phyloP scores from a whole-genome alignment of 92 coral and sea anemone species.

The Porites evermanni region DNA sequence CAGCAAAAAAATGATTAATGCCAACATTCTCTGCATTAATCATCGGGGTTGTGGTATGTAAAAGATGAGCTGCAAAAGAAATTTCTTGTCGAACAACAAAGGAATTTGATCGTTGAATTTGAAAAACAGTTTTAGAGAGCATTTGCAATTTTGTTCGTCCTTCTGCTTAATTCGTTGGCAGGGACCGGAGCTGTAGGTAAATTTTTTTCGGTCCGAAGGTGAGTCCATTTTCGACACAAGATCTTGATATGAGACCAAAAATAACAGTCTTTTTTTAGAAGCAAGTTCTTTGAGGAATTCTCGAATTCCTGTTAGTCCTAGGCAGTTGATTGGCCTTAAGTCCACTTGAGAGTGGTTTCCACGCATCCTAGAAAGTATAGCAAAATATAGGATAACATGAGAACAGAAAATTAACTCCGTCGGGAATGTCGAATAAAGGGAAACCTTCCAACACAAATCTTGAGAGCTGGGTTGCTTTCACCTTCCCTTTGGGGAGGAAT shows the following conservation, averaged over 20 bases:
- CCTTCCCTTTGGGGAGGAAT: neutral
- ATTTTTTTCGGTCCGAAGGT: constrained; percentile 38
- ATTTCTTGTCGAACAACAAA: constrained; percentile 15
- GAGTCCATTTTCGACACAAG: constrained; percentile 45
- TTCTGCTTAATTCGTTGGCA: constrained; percentile 25
- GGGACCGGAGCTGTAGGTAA: constrained; percentile 17
- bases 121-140: constrained; percentile 16
- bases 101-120: neutral
- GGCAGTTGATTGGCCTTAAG: constrained; percentile 38
- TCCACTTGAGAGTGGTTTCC: constrained; percentile 53
- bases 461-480: neutral
- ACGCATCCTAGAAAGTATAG: constrained; percentile 70
- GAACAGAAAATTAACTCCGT: constrained; percentile 23
- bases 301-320: constrained; percentile 34
- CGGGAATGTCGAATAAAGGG: constrained; percentile 6
- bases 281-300: constrained; percentile 40
- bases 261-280: constrained; percentile 37
- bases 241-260: constrained; percentile 37
- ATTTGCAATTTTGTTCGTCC: constrained; percentile 19
- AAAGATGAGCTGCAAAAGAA: neutral
- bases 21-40: constrained; percentile 26
- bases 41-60: neutral
- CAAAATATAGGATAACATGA: constrained; percentile 59
- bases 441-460: constrained; percentile 7
- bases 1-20: constrained; percentile 6